Conservation (phyloP, 2,888 invertebrate species). For the Tortrix viridana region DNA sequence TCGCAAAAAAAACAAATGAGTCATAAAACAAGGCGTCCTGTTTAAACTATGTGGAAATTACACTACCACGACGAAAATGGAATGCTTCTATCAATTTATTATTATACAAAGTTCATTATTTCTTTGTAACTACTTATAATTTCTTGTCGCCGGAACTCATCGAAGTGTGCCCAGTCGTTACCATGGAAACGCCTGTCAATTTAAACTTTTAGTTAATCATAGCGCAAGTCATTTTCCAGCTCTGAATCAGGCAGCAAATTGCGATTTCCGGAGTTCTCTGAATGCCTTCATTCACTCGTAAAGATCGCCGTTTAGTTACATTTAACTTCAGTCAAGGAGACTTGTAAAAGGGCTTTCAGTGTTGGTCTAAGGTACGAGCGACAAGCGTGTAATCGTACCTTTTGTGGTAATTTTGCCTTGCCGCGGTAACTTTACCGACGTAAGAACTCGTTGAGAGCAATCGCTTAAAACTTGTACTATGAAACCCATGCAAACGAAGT, state of each 20-base stretch:
- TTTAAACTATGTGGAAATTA: no score
- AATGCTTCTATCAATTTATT: no score
- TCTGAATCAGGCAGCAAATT: slow-evolving; percentile 29
- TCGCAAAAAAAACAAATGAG: no score
- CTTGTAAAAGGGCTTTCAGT: slow-evolving; percentile 38
- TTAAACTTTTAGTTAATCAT: slow-evolving; percentile 24
- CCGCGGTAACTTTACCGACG: no score
- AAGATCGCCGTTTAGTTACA: slow-evolving; percentile 41
- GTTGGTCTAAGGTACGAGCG: slow-evolving; percentile 15
- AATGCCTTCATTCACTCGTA: slow-evolving; percentile 45
- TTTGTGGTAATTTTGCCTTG: no score
- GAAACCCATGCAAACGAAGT: no score
- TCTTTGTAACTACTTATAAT: no score
- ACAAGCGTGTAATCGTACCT: not conserved
- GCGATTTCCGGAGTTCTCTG: slow-evolving; percentile 28
- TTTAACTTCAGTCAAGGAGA: slow-evolving; percentile 39
- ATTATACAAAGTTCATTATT: no score
- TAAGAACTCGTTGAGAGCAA: no score
- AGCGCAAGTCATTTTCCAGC: slow-evolving; percentile 24
- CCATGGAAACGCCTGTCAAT: slow-evolving; percentile 4
- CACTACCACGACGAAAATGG: no score
- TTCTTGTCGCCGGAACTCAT: not conserved
- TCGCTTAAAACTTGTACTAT: no score
- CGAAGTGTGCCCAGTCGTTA: not conserved
- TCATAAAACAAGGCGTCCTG: no score